Evolutionary conservation across 2,113 vertebrate genomes (phyloP).

Genomic region (Garra rufa): DNA sequence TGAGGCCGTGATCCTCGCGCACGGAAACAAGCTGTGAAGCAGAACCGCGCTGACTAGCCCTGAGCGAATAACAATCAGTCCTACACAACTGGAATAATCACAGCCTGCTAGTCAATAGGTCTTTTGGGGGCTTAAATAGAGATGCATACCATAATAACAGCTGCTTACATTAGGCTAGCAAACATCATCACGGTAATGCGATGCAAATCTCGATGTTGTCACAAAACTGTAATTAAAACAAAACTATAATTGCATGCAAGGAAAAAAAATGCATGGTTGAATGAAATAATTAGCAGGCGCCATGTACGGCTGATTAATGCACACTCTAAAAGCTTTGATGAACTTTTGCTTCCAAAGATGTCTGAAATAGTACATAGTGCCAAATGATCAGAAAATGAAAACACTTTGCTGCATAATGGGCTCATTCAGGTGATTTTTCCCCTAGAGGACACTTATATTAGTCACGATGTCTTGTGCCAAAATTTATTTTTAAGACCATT

Average conservation of each 20-base stretch:
- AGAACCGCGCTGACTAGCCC: slow-evolving; percentile 19
- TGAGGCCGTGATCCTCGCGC: neutral
- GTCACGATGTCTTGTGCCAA: neutral
- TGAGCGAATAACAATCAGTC: slow-evolving; percentile 3
- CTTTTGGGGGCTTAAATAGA: slow-evolving; percentile 5
- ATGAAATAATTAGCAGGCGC: neutral
- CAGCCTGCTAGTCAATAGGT: neutral
- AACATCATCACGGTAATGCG: neutral
- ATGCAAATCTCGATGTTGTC: slow-evolving; percentile 49
- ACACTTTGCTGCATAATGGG: neutral
- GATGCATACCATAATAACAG: neutral
- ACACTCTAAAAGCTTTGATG: neutral
- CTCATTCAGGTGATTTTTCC: neutral
- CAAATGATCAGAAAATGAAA: neutral
- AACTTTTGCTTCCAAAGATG: neutral
- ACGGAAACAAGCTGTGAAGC: slow-evolving; percentile 8
- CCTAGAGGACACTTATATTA: neutral
- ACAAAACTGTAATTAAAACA: slow-evolving; percentile 69
- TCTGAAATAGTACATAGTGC: neutral
- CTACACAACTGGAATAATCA: slow-evolving; percentile 18
- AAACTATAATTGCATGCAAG: slow-evolving; percentile 64
- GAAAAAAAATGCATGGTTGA: neutral
- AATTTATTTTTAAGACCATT: neutral
- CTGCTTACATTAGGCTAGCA: neutral
- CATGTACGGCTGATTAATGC: neutral